These are phyloP conservation scores for Chrysocyon brachyurus DNA, from an alignment of 2,797 vertebrate species.

Conservation along the genomic window DNA sequence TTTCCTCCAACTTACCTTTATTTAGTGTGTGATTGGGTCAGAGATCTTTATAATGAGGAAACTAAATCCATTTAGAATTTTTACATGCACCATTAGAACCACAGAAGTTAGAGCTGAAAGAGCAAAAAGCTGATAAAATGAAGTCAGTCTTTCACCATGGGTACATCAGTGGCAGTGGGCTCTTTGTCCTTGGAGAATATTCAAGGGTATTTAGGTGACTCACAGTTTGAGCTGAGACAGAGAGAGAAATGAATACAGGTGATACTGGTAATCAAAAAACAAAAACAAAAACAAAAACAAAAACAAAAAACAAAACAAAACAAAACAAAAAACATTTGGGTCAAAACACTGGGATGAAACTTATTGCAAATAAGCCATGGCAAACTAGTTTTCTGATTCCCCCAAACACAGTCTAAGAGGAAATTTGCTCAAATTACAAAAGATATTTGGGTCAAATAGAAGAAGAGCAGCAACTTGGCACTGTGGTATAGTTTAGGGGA, in stretches of 20 bases:
- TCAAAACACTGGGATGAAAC: background rate
- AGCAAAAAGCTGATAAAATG: background rate
- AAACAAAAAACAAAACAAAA: too few species aligned
- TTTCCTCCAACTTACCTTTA: slow-evolving; percentile 30
- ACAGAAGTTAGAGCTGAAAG: background rate
- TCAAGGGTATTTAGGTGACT: background rate
- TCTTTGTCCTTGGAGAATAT: background rate
- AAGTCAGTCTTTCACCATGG: background rate
- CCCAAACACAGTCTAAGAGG: background rate
- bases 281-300: too few species aligned
- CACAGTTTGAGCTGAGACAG: background rate
- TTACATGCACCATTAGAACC: background rate
- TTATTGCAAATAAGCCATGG: background rate
- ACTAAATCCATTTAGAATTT: background rate
- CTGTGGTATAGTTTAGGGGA: background rate
- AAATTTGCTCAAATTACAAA: slow-evolving; percentile 42
- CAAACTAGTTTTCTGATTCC: background rate
- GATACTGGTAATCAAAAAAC: too few species aligned
- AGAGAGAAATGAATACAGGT: background rate
- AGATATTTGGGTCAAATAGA: background rate
- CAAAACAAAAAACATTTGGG: background rate
- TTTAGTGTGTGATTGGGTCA: background rate
- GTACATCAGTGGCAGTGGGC: background rate
- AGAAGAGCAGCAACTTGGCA: background rate
- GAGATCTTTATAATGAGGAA: background rate